Evolutionary conservation across 2,113 vertebrate species (phyloP).

Genomic region (Eleginops maclovinus): DNA sequence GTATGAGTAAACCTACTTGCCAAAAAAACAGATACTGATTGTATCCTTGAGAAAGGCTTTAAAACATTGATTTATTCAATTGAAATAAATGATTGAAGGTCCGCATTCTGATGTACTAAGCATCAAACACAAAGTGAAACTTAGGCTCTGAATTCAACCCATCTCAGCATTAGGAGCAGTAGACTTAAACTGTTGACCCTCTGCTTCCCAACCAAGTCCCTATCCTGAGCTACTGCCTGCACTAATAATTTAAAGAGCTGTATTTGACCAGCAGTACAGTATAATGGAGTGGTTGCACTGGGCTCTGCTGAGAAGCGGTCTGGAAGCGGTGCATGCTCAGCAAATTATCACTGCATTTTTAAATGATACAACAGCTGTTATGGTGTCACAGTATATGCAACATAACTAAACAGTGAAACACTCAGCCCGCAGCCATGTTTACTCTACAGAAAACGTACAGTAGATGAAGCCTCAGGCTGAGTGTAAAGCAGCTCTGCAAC

Average conservation of each 20-base stretch:
- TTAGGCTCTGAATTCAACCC: too few relatives aligned
- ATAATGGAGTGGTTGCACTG: background rate
- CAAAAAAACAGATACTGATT: too few relatives aligned
- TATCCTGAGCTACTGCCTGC: too few relatives aligned
- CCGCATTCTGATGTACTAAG: too few relatives aligned
- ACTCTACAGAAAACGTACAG: background rate
- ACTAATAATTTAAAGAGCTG: background rate
- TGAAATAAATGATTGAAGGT: too few relatives aligned
- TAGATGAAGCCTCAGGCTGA: background rate
- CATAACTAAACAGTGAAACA: conserved; percentile 5
- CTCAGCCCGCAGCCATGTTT: background rate
- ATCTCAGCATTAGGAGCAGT: too few relatives aligned
- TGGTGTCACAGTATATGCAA: background rate
- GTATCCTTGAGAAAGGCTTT: background rate
- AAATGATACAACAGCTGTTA: conserved; percentile 7
- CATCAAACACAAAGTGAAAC: too few relatives aligned
- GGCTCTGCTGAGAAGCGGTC: background rate
- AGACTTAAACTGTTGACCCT: too few relatives aligned
- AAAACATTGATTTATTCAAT: background rate
- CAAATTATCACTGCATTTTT: conserved; percentile 9
- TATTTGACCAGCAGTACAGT: background rate
- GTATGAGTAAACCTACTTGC: too few relatives aligned
- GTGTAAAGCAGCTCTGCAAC: background rate
- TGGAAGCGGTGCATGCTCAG: conserved; percentile 9
- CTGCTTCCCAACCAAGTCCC: too few relatives aligned